A percentile compares a stretch with the other conserved stretches of the same genome.
phyloP scores from a whole-genome alignment of 1,140 invertebrate species.

The Drosophila baimaii region DNA sequence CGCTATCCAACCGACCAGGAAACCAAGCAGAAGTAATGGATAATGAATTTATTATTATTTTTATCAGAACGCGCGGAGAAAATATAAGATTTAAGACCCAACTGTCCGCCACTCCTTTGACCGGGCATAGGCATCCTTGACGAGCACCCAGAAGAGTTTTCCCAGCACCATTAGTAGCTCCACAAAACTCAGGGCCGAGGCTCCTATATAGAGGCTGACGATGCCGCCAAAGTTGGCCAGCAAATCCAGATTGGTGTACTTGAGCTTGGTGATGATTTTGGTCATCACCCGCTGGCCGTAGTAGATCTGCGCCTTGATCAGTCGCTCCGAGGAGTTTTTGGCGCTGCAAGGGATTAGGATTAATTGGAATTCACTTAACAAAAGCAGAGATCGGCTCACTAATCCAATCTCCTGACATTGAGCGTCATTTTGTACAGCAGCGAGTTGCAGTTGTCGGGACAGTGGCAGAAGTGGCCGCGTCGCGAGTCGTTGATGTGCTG shows the following conservation, averaged over 20 bases:
- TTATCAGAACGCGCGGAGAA: too few relatives aligned
- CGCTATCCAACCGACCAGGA: conserved; percentile 98
- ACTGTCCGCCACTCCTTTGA: neutral
- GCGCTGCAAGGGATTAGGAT: conserved; percentile 2
- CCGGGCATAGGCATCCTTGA: conserved; percentile 31
- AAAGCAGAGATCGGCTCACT: conserved; percentile 34
- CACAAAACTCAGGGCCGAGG: conserved; percentile 76
- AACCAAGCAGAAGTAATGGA: conserved; percentile 96
- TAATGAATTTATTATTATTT: neutral
- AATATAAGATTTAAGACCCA: conserved; percentile 27
- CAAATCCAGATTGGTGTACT: conserved; percentile 56
- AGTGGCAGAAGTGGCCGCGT: conserved; percentile 54
- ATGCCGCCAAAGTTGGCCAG: conserved; percentile 81
- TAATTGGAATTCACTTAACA: neutral
- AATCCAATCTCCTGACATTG: conserved; percentile 53
- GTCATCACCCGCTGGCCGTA: conserved; percentile 61
- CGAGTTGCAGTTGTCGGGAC: conserved; percentile 60
- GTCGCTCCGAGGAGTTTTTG: conserved; percentile 28
- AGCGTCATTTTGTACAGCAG: conserved; percentile 47
- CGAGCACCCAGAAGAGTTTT: conserved; percentile 42
- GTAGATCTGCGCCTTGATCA: conserved; percentile 59
- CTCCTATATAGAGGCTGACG: conserved; percentile 76
- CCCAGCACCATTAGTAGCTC: conserved; percentile 57
- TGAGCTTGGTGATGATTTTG: conserved; percentile 63
- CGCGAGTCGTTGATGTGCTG: conserved; percentile 63